Evolutionary conservation across 2,113 vertebrate species (phyloP).

Genomic region (Poicephalus meyeri): DNA sequence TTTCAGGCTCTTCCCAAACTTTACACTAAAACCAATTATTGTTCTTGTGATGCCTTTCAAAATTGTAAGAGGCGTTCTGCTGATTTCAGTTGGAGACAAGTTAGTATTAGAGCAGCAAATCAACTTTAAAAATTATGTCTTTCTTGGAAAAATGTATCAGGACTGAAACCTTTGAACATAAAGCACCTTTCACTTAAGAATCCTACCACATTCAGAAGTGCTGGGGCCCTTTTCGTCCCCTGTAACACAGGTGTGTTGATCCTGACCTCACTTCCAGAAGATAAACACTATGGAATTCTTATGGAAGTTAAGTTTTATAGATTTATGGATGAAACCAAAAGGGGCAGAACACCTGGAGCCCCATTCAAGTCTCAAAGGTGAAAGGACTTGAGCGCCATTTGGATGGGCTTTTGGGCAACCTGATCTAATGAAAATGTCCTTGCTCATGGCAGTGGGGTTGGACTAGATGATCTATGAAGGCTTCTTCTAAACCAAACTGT

Average conservation of each 20-base stretch:
- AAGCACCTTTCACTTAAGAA: background rate
- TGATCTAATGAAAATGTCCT: background rate
- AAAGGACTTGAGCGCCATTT: background rate
- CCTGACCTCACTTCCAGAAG: background rate
- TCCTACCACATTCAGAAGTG: background rate
- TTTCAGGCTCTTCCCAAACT: background rate
- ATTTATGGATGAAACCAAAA: background rate
- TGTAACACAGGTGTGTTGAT: background rate
- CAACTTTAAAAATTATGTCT: background rate
- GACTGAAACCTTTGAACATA: background rate
- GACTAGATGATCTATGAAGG: background rate
- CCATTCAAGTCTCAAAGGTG: background rate
- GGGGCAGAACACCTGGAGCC: background rate
- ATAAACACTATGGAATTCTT: background rate
- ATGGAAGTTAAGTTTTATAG: background rate
- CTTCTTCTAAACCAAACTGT: background rate
- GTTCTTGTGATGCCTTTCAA: background rate
- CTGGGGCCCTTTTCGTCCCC: background rate
- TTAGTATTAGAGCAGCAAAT: background rate
- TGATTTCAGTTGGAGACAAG: background rate
- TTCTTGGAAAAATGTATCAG: background rate
- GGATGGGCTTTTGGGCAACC: background rate
- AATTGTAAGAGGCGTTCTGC: background rate
- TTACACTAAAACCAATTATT: background rate
- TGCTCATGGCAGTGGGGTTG: fast-evolving